phyloP scores from a whole-genome alignment of 2,888 invertebrate genomes.

The Phlogophora meticulosa region DNA sequence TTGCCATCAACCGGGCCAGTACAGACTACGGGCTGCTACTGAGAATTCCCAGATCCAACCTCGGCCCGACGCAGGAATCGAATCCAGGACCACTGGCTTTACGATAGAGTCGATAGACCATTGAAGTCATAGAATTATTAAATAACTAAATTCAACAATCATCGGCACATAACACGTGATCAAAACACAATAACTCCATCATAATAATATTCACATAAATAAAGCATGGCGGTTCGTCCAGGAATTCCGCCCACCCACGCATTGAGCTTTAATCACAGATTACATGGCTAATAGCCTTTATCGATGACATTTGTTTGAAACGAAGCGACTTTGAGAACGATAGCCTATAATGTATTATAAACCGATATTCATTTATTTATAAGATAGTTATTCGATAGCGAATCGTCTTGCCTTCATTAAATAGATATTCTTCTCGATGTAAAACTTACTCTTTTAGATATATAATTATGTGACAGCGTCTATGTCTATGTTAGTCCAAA shows the following conservation, averaged over 20 bases:
- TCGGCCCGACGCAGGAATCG: too few species aligned
- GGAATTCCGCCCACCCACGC: conserved; percentile 65
- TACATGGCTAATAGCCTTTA: conserved; percentile 69
- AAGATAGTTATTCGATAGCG: conserved; percentile 53
- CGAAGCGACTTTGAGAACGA: conserved; percentile 59
- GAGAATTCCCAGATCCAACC: too few species aligned
- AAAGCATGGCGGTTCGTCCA: conserved; percentile 42
- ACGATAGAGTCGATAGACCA: too few species aligned
- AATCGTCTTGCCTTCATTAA: conserved; percentile 38
- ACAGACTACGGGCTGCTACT: too few species aligned
- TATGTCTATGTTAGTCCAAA: neutral
- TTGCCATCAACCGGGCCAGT: too few species aligned
- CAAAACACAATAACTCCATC: conserved; percentile 54
- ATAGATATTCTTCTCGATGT: neutral
- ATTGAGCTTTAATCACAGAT: conserved; percentile 61
- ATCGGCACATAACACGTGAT: conserved; percentile 36
- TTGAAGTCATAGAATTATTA: too few species aligned
- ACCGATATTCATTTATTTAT: conserved; percentile 60
- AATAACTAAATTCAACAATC: conserved; percentile 34
- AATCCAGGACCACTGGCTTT: too few species aligned
- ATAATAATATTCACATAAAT: conserved; percentile 49
- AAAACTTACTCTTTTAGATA: neutral
- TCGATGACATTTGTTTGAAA: conserved; percentile 70
- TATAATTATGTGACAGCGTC: neutral
- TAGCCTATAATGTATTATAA: conserved; percentile 57